Base-by-base conservation (phyloP, 2,888 invertebrate genomes). In the Epistrophe eligans region DNA sequence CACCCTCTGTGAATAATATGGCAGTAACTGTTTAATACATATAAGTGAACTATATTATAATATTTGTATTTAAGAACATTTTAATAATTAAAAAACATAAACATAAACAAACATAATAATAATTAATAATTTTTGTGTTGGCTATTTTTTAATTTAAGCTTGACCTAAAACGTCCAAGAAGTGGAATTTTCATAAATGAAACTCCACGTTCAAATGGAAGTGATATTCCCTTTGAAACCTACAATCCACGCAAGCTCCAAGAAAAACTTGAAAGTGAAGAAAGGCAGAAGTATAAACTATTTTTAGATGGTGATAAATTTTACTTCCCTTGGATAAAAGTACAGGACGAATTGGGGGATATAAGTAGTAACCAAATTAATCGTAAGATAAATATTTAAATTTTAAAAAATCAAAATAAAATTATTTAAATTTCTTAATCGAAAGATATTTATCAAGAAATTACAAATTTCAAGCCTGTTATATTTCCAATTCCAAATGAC, bases 211-310 rank as follows among this genome's bases (percentile, higher is more conserved):
- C 90, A 0, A 81, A 80, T 3, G 90, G 89, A 24, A 71, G 90
- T 40, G 79, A 77, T 7, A 88, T 90, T 32, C 91, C 91, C 0
- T 92, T 90, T 38, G 90, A 90, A 15, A 88, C 89, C 0, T 92
- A 92, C 58, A 91, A 93, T 90, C 92, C 92, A 4, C 91, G 93
- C 9, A n/a, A 89, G n/a, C 81, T 93, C 19, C 92, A 93, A 79
- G 89, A 91, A 28, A 80, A 89, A 19, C 84, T 92, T 10, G 91
- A 92, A 43, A 89, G 87, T 4, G 91, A 91, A 79, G 81, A 90
- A 35, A 73, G 91, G 9, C 87, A 85, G 4, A 89, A 89, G 17
- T 90, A 89, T 58, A 91, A 90, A 52, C 81, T 92, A 4, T 90
- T 91, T 19, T 62, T 79, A 3, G 87, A 83, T 58, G 83, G 83